Evolutionary conservation across 2,113 vertebrate species (phyloP).

Genomic region (Pampusana beccarii): DNA sequence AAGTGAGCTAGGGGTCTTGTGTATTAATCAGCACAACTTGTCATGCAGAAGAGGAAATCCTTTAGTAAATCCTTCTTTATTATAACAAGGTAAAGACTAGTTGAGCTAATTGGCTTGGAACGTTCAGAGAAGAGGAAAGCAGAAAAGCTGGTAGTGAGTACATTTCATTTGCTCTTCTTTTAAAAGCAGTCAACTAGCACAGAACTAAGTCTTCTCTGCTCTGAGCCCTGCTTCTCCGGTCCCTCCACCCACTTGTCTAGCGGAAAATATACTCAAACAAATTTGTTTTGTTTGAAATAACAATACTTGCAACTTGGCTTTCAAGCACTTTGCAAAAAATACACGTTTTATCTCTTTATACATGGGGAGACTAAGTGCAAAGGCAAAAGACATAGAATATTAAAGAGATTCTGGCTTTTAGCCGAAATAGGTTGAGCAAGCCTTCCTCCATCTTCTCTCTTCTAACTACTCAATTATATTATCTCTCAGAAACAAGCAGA

Average conservation of each 20-base stretch:
- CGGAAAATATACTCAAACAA: not conserved
- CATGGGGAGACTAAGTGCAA: not conserved
- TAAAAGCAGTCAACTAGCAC: not conserved
- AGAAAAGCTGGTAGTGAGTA: slow-evolving; percentile 5
- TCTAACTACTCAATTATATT: not conserved
- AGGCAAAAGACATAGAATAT: not conserved
- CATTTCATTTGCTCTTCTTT: slow-evolving; percentile 17
- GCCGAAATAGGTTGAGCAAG: not conserved
- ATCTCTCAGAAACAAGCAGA: not conserved
- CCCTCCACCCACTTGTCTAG: not conserved
- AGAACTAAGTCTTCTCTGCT: not conserved
- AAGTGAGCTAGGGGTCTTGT: not conserved
- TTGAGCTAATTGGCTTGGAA: slow-evolving; percentile 58
- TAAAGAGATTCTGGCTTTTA: not conserved
- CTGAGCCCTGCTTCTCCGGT: not conserved
- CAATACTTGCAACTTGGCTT: slow-evolving; percentile 17
- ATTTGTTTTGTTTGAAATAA: slow-evolving; percentile 33
- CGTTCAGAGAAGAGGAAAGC: slow-evolving; percentile 22
- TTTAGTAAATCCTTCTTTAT: slow-evolving; percentile 20
- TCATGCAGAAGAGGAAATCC: slow-evolving; percentile 18
- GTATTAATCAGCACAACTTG: not conserved
- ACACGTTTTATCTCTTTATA: not conserved
- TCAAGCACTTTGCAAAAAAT: not conserved
- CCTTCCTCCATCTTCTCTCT: not conserved
- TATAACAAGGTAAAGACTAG: slow-evolving; percentile 21